These are phyloP conservation scores for Halictus ligatus DNA, from an alignment of 2,888 invertebrate genomes.

Conservation along the genomic window DNA sequence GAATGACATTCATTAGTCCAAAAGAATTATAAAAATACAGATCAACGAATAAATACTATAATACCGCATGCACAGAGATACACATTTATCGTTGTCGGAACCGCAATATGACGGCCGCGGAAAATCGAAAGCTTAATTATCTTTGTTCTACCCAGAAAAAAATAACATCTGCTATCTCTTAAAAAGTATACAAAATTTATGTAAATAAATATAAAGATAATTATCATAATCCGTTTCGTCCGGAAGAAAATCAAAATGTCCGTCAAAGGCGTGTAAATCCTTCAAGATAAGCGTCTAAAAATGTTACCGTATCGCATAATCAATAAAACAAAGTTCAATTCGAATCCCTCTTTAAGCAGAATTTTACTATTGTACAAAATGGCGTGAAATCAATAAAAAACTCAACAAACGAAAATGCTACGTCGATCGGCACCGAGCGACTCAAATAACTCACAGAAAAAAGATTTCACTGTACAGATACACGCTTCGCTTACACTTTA, in stretches of 20 bases:
- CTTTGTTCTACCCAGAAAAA: background rate
- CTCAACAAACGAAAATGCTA: background rate
- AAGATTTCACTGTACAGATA: constrained; percentile 75
- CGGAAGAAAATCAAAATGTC: background rate
- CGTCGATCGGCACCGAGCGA: constrained; percentile 4
- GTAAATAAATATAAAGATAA: background rate
- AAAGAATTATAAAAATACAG: background rate
- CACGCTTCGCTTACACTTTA: constrained; percentile 84
- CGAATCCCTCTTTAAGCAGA: background rate
- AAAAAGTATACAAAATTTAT: background rate
- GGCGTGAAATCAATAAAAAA: background rate
- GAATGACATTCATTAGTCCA: background rate
- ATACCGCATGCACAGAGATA: background rate
- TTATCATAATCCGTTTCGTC: background rate
- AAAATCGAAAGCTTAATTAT: background rate
- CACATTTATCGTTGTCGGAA: background rate
- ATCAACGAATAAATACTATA: background rate
- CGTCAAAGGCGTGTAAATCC: background rate
- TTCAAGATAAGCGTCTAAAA: background rate
- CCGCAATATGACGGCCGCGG: background rate
- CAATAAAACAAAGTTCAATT: background rate
- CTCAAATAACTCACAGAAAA: constrained; percentile 46
- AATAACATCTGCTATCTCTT: background rate
- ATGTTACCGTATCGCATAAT: background rate
- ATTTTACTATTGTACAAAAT: background rate